Evolutionary conservation across 2,888 invertebrate genomes (phyloP).

Genomic region (Spisula solida): DNA sequence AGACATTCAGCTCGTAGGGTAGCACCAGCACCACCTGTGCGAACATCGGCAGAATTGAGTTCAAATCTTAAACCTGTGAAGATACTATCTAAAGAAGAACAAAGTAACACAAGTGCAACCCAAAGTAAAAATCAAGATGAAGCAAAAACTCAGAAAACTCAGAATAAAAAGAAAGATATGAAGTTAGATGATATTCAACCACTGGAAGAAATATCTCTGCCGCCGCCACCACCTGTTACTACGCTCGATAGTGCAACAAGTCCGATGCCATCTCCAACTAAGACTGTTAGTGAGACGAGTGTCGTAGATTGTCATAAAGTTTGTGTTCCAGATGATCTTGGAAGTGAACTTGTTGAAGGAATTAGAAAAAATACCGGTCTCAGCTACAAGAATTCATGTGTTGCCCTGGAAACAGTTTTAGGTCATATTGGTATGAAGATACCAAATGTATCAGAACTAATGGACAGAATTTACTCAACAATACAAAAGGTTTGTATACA

Average conservation of each 20-base stretch:
- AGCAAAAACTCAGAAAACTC: neutral
- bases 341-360: constrained; percentile 80
- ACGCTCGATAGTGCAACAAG: constrained; percentile 47
- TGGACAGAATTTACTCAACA: constrained; percentile 75
- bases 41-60: constrained; percentile 22
- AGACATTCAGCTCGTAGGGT: constrained; percentile 52
- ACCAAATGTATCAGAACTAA: constrained; percentile 72
- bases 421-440: constrained; percentile 76
- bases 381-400: constrained; percentile 81
- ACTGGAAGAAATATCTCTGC: neutral
- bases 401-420: constrained; percentile 83
- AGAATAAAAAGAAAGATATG: neutral
- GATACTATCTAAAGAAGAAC: neutral
- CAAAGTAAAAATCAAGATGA: neutral
- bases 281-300: constrained; percentile 28
- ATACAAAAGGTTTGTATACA: constrained; percentile 7
- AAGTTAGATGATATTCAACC: neutral
- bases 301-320: constrained; percentile 58
- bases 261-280: constrained; percentile 54
- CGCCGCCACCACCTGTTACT: neutral
- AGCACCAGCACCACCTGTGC: constrained; percentile 60
- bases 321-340: constrained; percentile 74
- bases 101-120: neutral
- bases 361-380: constrained; percentile 82
- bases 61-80: neutral